Base-by-base conservation (phyloP, 2,113 vertebrate genomes). In the Melozone crissalis region DNA sequence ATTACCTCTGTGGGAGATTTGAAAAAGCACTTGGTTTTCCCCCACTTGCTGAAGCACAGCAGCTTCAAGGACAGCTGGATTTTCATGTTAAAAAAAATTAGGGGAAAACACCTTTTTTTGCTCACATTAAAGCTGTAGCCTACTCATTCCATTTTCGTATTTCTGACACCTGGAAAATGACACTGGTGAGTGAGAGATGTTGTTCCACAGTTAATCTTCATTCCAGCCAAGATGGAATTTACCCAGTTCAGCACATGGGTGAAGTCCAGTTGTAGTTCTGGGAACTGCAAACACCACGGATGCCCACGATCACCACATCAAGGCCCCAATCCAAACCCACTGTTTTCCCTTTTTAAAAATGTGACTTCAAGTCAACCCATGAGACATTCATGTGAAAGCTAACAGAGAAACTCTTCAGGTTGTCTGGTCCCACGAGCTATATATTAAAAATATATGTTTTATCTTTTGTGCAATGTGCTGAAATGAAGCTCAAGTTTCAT, bases 121-220 rank as follows among this genome's bases (percentile, higher is more conserved):
- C 44, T 76, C 24, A 17, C 1, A 13, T 76, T 68, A 72, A 51
- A 31, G 27, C 16, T 47, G 30, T 43, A 59, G 18, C 23, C 27
- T 52, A 35, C 33, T 5, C 1, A 57, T 75, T 58, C 18, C 14
- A 39, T 87, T 67, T 52, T 89, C 18, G 2, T 46, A 15, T 79
- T 89, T 88, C 43, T 46, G 26, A 59, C 27, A 59, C 22, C 33
- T 55, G 47, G 37, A 35, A 74, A 71, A 69, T 24, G 20, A 54
- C 11, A 41, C 14, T 41, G 52, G 26, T 30, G 24, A 41, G 41
- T 8, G 20, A 84, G 21, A 83, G 31, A 31, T 0, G 0, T 8
- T 26, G 31, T 46, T 93, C 61, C 47, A 67, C 59, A 31, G 19
- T 33, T 28, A 54, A 78, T 44, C 65, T 61, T 65, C 26, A 11